A percentile compares a stretch with the other conserved stretches of the same genome.
Evolutionary conservation across 2,113 vertebrate genomes (phyloP).

Genomic region (Syrmaticus mikado): DNA sequence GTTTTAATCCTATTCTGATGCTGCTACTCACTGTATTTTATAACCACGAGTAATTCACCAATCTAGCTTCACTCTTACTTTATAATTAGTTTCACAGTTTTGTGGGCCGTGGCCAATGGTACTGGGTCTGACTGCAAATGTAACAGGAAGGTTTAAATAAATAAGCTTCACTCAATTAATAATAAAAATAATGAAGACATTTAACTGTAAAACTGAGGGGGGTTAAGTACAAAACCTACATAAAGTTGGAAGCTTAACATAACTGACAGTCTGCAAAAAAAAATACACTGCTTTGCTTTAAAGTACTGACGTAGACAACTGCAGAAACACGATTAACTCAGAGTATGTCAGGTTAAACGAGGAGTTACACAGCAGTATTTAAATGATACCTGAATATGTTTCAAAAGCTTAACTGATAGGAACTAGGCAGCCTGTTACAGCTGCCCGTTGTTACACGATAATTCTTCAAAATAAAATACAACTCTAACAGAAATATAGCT

Average conservation of each 20-base stretch:
- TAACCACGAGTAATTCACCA: not conserved
- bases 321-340: constrained; percentile 1
- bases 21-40: not conserved
- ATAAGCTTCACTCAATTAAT: not conserved
- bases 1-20: not conserved
- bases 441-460: constrained; percentile 11
- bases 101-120: not conserved
- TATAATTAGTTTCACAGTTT: constrained; percentile 35
- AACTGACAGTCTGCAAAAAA: not conserved
- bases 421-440: constrained; percentile 19
- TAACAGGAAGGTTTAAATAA: constrained; percentile 24
- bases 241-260: not conserved
- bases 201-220: not conserved
- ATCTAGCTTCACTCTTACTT: not conserved
- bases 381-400: constrained; percentile 55
- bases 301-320: constrained; percentile 1
- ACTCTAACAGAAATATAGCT: constrained; percentile 4
- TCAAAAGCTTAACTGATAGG: constrained; percentile 47
- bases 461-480: not conserved
- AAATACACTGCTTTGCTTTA: not conserved
- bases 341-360: constrained; percentile 32
- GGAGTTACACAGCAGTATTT: constrained; percentile 50
- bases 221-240: not conserved
- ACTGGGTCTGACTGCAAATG: not conserved
- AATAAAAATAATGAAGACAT: not conserved